These are phyloP conservation scores for Catostomus latipinnis DNA, from an alignment of 2,797 vertebrate genomes.

Conservation along the genomic window DNA sequence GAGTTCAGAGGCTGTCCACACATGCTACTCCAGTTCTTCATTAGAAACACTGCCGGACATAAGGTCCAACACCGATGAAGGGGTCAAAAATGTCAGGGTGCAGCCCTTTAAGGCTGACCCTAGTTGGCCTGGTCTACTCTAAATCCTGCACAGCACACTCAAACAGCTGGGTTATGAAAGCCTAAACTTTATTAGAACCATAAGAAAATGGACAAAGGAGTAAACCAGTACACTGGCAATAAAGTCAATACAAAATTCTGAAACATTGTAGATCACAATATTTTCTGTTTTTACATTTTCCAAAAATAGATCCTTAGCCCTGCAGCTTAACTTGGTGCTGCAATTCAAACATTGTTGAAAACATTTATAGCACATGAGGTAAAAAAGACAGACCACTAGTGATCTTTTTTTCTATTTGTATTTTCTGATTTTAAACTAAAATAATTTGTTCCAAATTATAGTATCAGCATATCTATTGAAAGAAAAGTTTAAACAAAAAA, in stretches of 20 bases:
- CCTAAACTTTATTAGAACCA: slow-evolving; percentile 65
- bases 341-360: no score
- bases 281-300: no score
- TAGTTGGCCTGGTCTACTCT: neutral
- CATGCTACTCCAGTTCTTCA: slow-evolving; percentile 30
- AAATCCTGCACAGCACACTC: slow-evolving; percentile 1
- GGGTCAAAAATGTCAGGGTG: slow-evolving; percentile 56
- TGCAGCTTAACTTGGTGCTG: no score
- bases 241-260: neutral
- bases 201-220: slow-evolving; percentile 61
- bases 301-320: no score
- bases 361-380: no score
- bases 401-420: no score
- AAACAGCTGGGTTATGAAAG: neutral
- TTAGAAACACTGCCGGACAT: slow-evolving; percentile 56
- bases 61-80: slow-evolving; percentile 60
- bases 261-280: neutral
- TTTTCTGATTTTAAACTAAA: no score
- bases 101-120: slow-evolving; percentile 40
- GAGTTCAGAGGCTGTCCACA: slow-evolving; percentile 18
- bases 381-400: no score
- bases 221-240: neutral
- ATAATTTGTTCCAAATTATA: no score
- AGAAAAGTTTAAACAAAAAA: no score
- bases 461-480: no score